Evolutionary conservation across 2,113 vertebrate genomes (phyloP).

Genomic region (Mustela nigripes): DNA sequence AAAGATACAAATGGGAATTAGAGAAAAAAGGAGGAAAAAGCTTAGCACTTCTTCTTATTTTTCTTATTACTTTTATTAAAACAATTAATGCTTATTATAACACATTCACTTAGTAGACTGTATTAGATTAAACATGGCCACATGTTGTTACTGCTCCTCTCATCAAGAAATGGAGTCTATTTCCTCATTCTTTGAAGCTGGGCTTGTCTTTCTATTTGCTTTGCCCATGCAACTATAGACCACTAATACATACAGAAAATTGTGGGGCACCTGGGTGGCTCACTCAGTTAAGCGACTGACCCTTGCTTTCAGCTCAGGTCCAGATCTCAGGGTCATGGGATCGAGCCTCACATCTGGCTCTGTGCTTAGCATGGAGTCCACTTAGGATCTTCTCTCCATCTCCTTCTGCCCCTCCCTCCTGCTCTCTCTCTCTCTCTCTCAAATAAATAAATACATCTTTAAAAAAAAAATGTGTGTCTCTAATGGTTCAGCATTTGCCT

Average conservation of each 20-base stretch:
- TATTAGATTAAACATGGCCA: background rate
- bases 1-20: background rate
- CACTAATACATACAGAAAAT: background rate
- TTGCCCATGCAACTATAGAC: background rate
- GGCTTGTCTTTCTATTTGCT: background rate
- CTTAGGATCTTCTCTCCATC: no score
- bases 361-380: no score
- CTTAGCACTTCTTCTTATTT: background rate
- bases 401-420: no score
- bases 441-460: background rate
- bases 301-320: background rate
- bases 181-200: background rate
- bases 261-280: background rate
- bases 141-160: background rate
- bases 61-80: slow-evolving; percentile 9
- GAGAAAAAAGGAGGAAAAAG: background rate
- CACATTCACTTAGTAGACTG: background rate
- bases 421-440: no score
- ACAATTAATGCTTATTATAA: background rate
- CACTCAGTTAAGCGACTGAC: background rate
- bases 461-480: background rate
- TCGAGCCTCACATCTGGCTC: background rate
- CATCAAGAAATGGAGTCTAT: background rate
- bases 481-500: no score
- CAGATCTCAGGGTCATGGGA: background rate